Evolutionary conservation across 1,140 invertebrate genomes (phyloP), one percentile per base, ranked within the genome.

Genomic region (Conus betulinus): DNA sequence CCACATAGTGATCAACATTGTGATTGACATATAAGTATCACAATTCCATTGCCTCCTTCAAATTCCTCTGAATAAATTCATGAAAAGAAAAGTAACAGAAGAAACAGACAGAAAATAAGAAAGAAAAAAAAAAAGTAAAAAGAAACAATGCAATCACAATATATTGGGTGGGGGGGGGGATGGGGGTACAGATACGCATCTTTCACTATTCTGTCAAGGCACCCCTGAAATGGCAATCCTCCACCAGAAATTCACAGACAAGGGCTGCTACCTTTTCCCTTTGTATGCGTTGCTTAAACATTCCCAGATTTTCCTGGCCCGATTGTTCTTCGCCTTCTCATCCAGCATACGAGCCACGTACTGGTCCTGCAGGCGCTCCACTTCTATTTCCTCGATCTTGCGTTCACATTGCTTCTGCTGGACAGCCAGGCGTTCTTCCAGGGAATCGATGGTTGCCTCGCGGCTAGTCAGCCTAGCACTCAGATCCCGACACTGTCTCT

Each of bases 341-440:
- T 91, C 90, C 76, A 93, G 17, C 87, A 91, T 87, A 67, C 90
- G 90, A 6, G 85, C 90, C 27, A 93, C 91, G 71, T 93, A 93
- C 51, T 88, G 90, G 71, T 93, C 89, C 57, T 93, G 92, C 89
- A 91, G 90, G 71, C 76, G 86, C 76, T 92, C 88, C 27, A 93
- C 91, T 57, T 91, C 90, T 1, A 89, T 86, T 71, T 93, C 92
- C 67, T 85, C 89, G 4, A 93, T 60, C 87, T 91, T 89, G 57
- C 90, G 91, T 67, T 91, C 90, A 76, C 90, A 91, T n/a, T 86
- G 85, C 10, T 91, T 82, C 67, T 91, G 88, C 74, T 92, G 89
- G 51, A 67, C 71, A 53, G 89, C 89, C 60, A 93, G 79, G 76
- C 87, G 91, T 51, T 90, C 79, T 39, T 91, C 90, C 23, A 93